Evolutionary conservation across 2,888 invertebrate genomes (phyloP).

Genomic region (Drosophila longiperda): DNA sequence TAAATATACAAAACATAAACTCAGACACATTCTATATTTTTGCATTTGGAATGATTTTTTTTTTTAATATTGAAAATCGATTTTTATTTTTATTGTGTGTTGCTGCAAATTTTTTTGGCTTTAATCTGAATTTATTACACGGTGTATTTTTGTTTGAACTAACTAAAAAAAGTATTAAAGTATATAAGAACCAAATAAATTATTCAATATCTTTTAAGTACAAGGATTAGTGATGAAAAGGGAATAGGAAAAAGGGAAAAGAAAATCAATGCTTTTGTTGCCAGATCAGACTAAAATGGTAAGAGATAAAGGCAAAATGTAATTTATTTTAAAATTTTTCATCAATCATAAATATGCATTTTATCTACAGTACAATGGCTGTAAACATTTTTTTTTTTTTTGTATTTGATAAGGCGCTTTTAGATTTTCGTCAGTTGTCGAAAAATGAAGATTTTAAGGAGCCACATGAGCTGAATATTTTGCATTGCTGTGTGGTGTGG

Average conservation of each 20-base stretch:
- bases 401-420: background rate
- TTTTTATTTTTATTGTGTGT: background rate
- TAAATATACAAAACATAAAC: background rate
- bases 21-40: background rate
- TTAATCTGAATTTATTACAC: slow-evolving; percentile 26
- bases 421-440: background rate
- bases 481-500: background rate
- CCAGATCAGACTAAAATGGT: background rate
- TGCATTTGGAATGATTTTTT: slow-evolving; percentile 16
- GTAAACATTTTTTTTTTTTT: background rate
- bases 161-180: slow-evolving; percentile 31
- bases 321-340: background rate
- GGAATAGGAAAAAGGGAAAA: too few species aligned
- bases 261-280: background rate
- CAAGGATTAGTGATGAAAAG: background rate
- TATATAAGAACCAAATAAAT: slow-evolving; percentile 37
- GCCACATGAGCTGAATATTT: background rate
- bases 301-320: background rate
- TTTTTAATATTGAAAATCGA: slow-evolving; percentile 6
- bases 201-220: slow-evolving; percentile 34
- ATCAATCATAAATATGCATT: too few species aligned
- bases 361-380: background rate
- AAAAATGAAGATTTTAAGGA: background rate
- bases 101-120: slow-evolving; percentile 15
- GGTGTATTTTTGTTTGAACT: slow-evolving; percentile 21